Evolutionary conservation across 2,888 invertebrate genomes (phyloP).

Genomic region (Xylophagus ater): DNA sequence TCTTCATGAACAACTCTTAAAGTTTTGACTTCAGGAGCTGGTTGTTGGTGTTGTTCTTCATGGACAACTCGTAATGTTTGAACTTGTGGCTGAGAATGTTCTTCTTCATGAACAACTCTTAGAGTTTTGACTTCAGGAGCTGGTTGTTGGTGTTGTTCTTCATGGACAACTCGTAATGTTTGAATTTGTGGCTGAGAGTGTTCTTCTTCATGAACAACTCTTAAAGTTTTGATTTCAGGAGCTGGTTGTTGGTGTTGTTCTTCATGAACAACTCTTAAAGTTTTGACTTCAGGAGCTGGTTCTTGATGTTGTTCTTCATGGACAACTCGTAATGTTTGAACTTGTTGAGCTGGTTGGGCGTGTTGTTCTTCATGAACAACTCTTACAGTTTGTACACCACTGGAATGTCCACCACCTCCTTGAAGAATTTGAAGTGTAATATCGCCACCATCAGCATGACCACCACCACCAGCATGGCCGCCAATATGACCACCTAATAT

Average conservation of each 20-base stretch:
- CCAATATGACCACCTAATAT: too few species aligned
- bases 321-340: too few species aligned
- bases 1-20: conserved; percentile 7
- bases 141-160: too few species aligned
- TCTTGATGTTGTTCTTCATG: too few species aligned
- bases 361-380: too few species aligned
- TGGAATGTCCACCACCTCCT: too few species aligned
- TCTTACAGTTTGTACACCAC: not conserved
- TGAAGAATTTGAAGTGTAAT: too few species aligned
- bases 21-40: conserved; percentile 5
- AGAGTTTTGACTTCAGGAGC: conserved; percentile 6
- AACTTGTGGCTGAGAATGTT: conserved; percentile 3
- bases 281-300: conserved; percentile 8
- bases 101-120: not conserved
- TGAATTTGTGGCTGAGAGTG: conserved; percentile 4
- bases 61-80: conserved; percentile 5
- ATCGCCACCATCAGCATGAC: too few species aligned
- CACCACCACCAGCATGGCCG: too few species aligned
- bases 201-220: conserved; percentile 6
- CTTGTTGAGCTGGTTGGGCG: too few species aligned
- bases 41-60: conserved; percentile 6
- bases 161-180: conserved; percentile 6
- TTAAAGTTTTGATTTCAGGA: conserved; percentile 8
- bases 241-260: conserved; percentile 4
- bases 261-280: conserved; percentile 2